Evolutionary conservation across 2,888 invertebrate genomes (phyloP).

Genomic region (Caradrina kadenii): DNA sequence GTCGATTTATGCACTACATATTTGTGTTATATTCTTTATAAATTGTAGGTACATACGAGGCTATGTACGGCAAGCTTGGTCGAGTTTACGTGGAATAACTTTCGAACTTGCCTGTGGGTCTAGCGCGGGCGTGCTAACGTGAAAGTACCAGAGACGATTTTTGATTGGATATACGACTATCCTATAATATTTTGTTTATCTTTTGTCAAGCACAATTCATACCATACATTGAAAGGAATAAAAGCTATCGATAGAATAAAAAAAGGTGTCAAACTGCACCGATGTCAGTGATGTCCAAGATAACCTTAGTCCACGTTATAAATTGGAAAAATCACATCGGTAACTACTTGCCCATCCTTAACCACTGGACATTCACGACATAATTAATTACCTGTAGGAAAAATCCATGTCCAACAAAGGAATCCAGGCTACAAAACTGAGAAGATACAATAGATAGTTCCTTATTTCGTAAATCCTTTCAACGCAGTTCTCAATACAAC

Average conservation of each 20-base stretch:
- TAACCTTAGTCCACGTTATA: too few relatives aligned
- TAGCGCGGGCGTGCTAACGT: neutral
- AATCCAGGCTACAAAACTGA: neutral
- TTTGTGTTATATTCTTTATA: slow-evolving; percentile 55
- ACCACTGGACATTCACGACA: too few relatives aligned
- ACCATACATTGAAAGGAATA: too few relatives aligned
- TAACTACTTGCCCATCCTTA: too few relatives aligned
- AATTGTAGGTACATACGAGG: slow-evolving; percentile 38
- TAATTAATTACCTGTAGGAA: too few relatives aligned
- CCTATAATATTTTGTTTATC: neutral
- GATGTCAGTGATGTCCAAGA: too few relatives aligned
- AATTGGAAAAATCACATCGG: too few relatives aligned
- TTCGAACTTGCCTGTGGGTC: neutral
- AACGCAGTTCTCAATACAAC: slow-evolving; percentile 8
- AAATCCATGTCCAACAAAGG: neutral
- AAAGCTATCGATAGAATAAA: too few relatives aligned
- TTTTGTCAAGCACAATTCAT: neutral
- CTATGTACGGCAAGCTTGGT: slow-evolving; percentile 12
- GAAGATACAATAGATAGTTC: slow-evolving; percentile 2
- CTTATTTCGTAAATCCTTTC: neutral
- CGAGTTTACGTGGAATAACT: slow-evolving; percentile 30
- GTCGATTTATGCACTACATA: slow-evolving; percentile 60
- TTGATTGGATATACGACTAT: neutral
- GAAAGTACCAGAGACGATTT: neutral
- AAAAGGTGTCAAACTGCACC: too few relatives aligned